Conservation (phyloP, 1,140 invertebrate species). For the Doryteuthis pealeii region DNA sequence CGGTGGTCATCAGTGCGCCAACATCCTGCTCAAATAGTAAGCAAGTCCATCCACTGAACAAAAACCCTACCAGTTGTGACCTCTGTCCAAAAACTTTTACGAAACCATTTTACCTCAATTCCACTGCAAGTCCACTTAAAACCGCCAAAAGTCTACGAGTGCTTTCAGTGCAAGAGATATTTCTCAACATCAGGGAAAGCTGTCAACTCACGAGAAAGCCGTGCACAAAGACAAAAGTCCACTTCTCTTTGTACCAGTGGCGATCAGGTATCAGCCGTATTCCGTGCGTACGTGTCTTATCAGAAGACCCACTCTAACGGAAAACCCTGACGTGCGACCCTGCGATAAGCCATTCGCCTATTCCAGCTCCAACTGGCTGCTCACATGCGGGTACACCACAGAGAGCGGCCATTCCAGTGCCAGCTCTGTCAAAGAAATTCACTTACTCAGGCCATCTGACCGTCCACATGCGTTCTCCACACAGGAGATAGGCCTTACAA, state of each 20-base stretch:
- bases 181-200: background rate
- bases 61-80: background rate
- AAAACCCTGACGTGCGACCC: constrained; percentile 15
- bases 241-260: background rate
- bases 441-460: constrained; percentile 6
- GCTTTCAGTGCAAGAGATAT: background rate
- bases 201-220: background rate
- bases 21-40: background rate
- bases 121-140: background rate
- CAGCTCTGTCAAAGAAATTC: constrained; percentile 18
- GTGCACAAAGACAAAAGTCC: background rate
- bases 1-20: background rate
- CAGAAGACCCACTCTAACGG: background rate
- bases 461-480: constrained; percentile 13
- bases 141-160: background rate
- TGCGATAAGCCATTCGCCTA: constrained; percentile 16
- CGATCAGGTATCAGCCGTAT: background rate
- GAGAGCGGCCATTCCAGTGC: constrained; percentile 12
- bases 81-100: background rate
- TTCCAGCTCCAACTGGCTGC: background rate
- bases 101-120: background rate
- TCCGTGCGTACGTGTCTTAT: background rate
- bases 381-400: constrained; percentile 14
- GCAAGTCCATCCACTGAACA: background rate
- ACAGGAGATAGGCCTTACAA: constrained; percentile 12